Evolutionary conservation across 2,113 vertebrate genomes (phyloP), one percentile per base, ranked within the genome.

Genomic region (Indri indri): DNA sequence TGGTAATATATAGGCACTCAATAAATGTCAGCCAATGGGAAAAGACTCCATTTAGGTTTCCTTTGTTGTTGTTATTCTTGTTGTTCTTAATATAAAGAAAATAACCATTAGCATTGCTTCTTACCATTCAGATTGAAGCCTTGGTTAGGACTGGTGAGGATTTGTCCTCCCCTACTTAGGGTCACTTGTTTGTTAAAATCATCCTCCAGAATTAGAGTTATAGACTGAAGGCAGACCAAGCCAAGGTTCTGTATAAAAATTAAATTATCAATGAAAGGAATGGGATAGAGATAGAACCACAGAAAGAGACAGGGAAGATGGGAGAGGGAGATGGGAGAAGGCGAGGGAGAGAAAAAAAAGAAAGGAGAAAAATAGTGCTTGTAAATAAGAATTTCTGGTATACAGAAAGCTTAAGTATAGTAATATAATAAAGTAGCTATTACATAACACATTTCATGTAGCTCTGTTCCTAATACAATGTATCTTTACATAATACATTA

Each of bases 151-250:
- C 99, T 99, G 32, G 99, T 99, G 47, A 99, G 98, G 95, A 99
- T 98, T 68, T 99, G 99, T 89, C 99, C 99, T 63, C 99, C 99
- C 97, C 99, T 99, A 4, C 98, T 99, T 66, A 99, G 98, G 54
- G 99, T 99, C 95, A 99, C 99, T 99, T 99, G 99, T 96, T 98
- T 99, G 98, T 93, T 99, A 86, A 99, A 98, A 86, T 99, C 99
- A 98, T 99, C 99, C 96, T 99, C 99, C 98, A 99, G 98, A 97
- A 99, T 99, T 90, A 99, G 97, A 34, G 99, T 99, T 98, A 99
- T 87, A n/a, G 99, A 99, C 96, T 99, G 99, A 97, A 99, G 99
- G 97, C 99, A 99, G 90, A 99, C 98, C 37, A 99, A 99, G 93
- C 99, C 99, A 98, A 99, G 98, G 27, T 99, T 98, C 99, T 99